Base-by-base conservation (phyloP, 2,888 invertebrate genomes). In the Latrodectus hesperus region DNA sequence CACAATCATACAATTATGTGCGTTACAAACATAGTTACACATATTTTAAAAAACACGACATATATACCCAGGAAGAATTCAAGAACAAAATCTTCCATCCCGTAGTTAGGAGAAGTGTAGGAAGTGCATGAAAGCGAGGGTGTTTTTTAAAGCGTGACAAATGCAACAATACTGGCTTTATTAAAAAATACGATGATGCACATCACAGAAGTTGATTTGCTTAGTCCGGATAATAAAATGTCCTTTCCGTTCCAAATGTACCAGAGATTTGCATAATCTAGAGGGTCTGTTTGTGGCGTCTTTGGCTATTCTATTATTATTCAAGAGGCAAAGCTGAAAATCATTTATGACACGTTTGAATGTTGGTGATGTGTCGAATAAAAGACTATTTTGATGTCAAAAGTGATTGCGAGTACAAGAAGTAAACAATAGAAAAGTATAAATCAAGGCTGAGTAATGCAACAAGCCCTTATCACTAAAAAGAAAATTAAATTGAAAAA, bases 161-260 rank as follows among this genome's bases (percentile, higher is more conserved):
- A 17, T 51, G 78, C 51, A 49, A 85, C 79, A 85, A 85, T 75
- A 85, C 85, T 82, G 82, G 82, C 82, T 84, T 76, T 52, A 77
- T 77, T 77, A 77, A 84, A 83, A 79, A 73, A 84, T 65, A 85
- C 38, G 38, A 71, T 17, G 70, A 77, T 65, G 72, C 79, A 76
- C 86, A 81, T 87, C 86, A 87, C 86, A 87, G 86, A 76, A 68
- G 65, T 65, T 86, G 74, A 38, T 72, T 73, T 73, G 51, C 64
- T 14, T n/a, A 64, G 65, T 71, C 22, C 75, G 74, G 67, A 64
- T 74, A 17, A 12, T 64, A 65, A 68, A 38, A 55, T 55, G 53
- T 53, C 78, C 17, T 53, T 78, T 53, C 38, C 78, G 70, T 53
- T 55, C 60, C 53, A 38, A 17, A 52, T 67, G n/a, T 53, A 52